Percentiles rank a stretch among this genome's conserved stretches.
These are phyloP conservation scores for Drosophila anomalata DNA, from an alignment of 2,888 invertebrate species.

Conservation along the genomic window DNA sequence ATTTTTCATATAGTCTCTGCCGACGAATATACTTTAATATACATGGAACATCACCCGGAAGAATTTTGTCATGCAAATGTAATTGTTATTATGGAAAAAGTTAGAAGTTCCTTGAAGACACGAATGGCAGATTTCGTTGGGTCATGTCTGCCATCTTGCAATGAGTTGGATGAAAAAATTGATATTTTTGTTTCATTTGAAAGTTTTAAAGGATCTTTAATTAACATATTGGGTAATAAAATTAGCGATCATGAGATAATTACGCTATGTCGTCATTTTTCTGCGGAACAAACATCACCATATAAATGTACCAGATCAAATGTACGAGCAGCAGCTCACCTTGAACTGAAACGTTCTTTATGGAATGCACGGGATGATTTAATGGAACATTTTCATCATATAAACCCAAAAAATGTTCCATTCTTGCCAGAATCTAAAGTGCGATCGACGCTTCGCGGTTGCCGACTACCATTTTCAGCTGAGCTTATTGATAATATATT, in stretches of 20 bases:
- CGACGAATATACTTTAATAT: slow-evolving; percentile 93
- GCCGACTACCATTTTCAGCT: slow-evolving; percentile 88
- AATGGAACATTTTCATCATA: slow-evolving; percentile 86
- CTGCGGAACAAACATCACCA: slow-evolving; percentile 85
- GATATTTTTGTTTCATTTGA: slow-evolving; percentile 75
- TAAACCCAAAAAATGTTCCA: slow-evolving; percentile 86
- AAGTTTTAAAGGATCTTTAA: slow-evolving; percentile 86
- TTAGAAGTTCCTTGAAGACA: slow-evolving; percentile 87
- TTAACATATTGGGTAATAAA: slow-evolving; percentile 87
- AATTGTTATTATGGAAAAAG: slow-evolving; percentile 89
- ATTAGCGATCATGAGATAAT: slow-evolving; percentile 93
- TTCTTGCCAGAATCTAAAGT: slow-evolving; percentile 86
- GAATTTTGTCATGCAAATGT: slow-evolving; percentile 91
- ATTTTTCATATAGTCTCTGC: slow-evolving; percentile 91
- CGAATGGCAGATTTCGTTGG: slow-evolving; percentile 90
- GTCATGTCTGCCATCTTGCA: slow-evolving; percentile 85
- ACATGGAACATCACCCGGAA: slow-evolving; percentile 91
- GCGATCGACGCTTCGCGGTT: slow-evolving; percentile 88
- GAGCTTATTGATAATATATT: slow-evolving; percentile 89
- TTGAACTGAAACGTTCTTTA: slow-evolving; percentile 88
- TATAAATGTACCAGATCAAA: slow-evolving; percentile 82
- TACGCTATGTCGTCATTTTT: slow-evolving; percentile 89
- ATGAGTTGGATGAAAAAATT: slow-evolving; percentile 48
- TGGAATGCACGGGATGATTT: slow-evolving; percentile 89
- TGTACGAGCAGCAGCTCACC: slow-evolving; percentile 88